Conservation (phyloP, 53 echinoderm and acorn worm genomes). For the Actinopyga echinites region DNA sequence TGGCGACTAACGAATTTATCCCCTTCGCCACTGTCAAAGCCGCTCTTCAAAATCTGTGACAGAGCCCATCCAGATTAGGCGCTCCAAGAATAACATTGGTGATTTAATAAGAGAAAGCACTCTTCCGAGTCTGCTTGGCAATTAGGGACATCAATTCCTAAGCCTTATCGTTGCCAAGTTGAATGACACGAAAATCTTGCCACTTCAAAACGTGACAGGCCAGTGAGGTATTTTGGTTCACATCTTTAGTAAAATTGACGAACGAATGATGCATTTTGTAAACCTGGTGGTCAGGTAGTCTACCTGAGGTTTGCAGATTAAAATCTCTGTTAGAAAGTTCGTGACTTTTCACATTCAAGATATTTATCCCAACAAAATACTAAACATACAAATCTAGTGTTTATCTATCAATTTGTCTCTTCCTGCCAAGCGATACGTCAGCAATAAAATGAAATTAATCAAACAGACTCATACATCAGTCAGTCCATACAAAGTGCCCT, state of each 20-base stretch:
- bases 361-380: too few relatives aligned
- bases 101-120: constrained; percentile 34
- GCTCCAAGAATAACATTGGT: constrained; percentile 41
- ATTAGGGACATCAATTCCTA: constrained; percentile 39
- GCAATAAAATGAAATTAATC: too few relatives aligned
- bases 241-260: constrained; percentile 9
- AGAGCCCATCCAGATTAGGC: constrained; percentile 15
- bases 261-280: constrained; percentile 4
- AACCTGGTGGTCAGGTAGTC: not conserved
- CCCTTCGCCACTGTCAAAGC: constrained; percentile 25
- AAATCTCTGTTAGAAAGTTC: too few relatives aligned
- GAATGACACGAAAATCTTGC: constrained; percentile 38
- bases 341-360: too few relatives aligned
- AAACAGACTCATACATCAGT: too few relatives aligned
- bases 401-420: too few relatives aligned
- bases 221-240: not conserved
- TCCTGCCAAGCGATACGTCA: too few relatives aligned
- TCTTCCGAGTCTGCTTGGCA: constrained; percentile 20
- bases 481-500: too few relatives aligned
- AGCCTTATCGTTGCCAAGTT: constrained; percentile 26
- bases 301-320: too few relatives aligned
- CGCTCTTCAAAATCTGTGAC: constrained; percentile 36
- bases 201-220: constrained; percentile 1
- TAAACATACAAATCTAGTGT: too few relatives aligned
- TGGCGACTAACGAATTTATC: constrained; percentile 42